These are phyloP conservation scores for Conus canariensis DNA, from an alignment of 2,888 invertebrate genomes.

Conservation along the genomic window DNA sequence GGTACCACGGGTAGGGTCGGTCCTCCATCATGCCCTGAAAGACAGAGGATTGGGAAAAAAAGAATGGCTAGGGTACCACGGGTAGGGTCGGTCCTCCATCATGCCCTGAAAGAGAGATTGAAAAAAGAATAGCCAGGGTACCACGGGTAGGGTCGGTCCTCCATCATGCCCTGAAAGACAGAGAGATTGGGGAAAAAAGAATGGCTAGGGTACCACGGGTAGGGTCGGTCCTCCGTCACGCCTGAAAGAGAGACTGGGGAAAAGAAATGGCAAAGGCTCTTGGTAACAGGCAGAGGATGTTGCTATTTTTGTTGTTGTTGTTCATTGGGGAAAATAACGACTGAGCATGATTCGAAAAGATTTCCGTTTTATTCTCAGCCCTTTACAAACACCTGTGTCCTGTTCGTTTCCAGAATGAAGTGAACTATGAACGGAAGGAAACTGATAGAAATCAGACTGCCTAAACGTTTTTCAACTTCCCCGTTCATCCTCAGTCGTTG, in stretches of 20 bases:
- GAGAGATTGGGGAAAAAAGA: too few species aligned
- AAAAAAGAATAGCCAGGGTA: slow-evolving; percentile 52
- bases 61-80: slow-evolving; percentile 61
- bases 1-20: slow-evolving; percentile 58
- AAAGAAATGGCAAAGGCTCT: slow-evolving; percentile 45
- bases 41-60: too few species aligned
- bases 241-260: slow-evolving; percentile 35
- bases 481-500: too few species aligned
- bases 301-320: too few species aligned
- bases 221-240: slow-evolving; percentile 51
- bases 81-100: slow-evolving; percentile 56
- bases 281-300: background rate
- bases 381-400: too few species aligned
- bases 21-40: slow-evolving; percentile 50
- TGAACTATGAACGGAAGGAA: too few species aligned
- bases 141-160: slow-evolving; percentile 63
- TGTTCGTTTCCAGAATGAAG: too few species aligned
- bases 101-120: slow-evolving; percentile 40
- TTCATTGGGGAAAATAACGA: too few species aligned
- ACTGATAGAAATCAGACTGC: too few species aligned
- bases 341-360: too few species aligned
- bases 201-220: slow-evolving; percentile 65
- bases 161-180: slow-evolving; percentile 47
- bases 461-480: too few species aligned
- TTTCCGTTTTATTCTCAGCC: too few species aligned